Conservation (phyloP, 2,113 vertebrate species). For the Panurus biarmicus region DNA sequence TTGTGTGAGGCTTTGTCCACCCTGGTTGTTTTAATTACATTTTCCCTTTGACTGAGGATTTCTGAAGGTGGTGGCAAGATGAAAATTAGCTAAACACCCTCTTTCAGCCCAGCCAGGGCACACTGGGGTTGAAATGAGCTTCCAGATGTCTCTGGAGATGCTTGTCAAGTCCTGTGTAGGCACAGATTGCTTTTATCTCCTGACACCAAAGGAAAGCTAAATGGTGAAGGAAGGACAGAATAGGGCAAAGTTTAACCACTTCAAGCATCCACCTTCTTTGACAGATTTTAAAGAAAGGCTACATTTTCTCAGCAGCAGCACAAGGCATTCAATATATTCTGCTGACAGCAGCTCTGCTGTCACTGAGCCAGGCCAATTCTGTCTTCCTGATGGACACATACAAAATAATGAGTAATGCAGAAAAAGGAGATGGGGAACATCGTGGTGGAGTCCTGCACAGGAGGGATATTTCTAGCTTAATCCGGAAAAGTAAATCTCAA, state of each 20-base stretch:
- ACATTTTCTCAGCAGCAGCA: not conserved
- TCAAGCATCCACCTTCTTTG: not conserved
- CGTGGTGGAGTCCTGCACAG: not conserved
- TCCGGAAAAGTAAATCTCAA: not conserved
- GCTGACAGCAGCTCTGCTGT: not conserved
- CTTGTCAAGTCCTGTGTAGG: not conserved
- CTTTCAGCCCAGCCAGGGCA: not conserved
- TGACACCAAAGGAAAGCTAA: not conserved
- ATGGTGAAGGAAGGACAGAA: not conserved
- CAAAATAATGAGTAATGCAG: not conserved
- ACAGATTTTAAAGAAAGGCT: not conserved
- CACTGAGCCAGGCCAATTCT: not conserved
- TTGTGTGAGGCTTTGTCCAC: not conserved
- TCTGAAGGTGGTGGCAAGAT: not conserved
- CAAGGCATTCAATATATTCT: not conserved
- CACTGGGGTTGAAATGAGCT: not conserved
- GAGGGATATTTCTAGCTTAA: not conserved
- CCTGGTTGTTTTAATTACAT: not conserved
- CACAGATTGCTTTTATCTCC: not conserved
- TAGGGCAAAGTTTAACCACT: not conserved
- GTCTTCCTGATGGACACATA: accelerated
- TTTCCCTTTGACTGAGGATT: not conserved
- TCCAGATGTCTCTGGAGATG: not conserved
- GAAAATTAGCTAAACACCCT: not conserved
- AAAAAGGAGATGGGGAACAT: not conserved